Percentiles rank a stretch among this genome's conserved stretches.
Evolutionary conservation across 2,888 invertebrate species (phyloP).

Genomic region (Lepidochrysops patricia): DNA sequence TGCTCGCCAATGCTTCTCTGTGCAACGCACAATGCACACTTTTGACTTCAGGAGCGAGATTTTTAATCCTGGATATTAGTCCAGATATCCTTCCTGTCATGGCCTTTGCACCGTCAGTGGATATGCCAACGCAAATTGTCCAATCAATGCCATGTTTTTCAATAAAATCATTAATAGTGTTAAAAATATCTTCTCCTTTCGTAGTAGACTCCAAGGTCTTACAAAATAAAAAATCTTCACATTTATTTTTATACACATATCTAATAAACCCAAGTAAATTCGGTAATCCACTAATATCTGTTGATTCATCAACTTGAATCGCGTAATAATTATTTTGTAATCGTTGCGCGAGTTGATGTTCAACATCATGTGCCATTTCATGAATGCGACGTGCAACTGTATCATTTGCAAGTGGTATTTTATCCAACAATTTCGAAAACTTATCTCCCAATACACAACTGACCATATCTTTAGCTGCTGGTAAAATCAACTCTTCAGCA

Average conservation of each 20-base stretch:
- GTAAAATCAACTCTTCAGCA: slow-evolving; percentile 13
- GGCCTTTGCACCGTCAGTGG: neutral
- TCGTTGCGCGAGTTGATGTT: no score
- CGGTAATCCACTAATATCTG: no score
- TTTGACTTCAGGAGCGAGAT: neutral
- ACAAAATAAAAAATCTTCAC: neutral
- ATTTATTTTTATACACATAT: neutral
- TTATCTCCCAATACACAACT: slow-evolving; percentile 11
- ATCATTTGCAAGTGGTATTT: slow-evolving; percentile 12
- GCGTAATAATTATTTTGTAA: no score
- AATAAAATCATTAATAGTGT: neutral
- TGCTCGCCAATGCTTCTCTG: no score
- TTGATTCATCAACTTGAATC: no score
- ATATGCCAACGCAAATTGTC: neutral
- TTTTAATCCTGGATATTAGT: neutral
- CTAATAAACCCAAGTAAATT: no score
- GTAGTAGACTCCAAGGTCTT: neutral
- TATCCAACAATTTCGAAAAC: slow-evolving; percentile 14
- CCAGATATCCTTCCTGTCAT: neutral
- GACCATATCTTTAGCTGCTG: slow-evolving; percentile 15
- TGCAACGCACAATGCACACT: no score
- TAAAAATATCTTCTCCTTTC: neutral
- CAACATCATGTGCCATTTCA: no score
- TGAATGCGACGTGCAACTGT: slow-evolving; percentile 14
- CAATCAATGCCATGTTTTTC: neutral